Evolutionary conservation across 2,113 vertebrate species (phyloP).

Genomic region (Anhinga rufa): DNA sequence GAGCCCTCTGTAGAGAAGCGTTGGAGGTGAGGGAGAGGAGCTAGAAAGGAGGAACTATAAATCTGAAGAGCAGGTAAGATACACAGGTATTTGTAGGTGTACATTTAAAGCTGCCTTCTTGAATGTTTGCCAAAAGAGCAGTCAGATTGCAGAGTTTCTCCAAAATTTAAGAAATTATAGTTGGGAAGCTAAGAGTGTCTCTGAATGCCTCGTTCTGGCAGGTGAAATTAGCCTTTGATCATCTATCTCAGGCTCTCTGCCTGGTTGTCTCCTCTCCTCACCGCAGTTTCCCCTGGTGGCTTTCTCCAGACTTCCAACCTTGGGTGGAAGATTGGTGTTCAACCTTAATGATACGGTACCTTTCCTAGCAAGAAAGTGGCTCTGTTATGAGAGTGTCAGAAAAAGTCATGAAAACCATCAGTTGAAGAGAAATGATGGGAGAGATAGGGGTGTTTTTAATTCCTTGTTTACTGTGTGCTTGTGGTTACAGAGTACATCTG

Average conservation of each 20-base stretch:
- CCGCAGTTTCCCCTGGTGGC: not conserved
- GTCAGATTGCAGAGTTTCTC: not conserved
- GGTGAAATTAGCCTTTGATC: not conserved
- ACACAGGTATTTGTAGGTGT: not conserved
- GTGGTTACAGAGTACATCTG: not conserved
- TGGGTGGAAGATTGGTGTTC: not conserved
- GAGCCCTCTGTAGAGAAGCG: not conserved
- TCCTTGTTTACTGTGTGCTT: not conserved
- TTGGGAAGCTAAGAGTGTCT: not conserved
- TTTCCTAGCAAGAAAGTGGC: not conserved
- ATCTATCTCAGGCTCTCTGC: not conserved
- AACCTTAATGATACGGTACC: not conserved
- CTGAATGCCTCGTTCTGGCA: not conserved
- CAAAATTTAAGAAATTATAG: not conserved
- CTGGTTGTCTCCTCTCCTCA: not conserved
- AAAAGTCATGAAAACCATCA: not conserved
- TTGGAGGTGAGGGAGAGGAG: not conserved
- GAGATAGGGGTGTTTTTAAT: not conserved
- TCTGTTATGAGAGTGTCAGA: not conserved
- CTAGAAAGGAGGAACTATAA: not conserved
- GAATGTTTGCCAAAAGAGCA: not conserved
- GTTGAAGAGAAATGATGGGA: not conserved
- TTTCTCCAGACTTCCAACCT: not conserved
- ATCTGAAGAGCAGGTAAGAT: not conserved
- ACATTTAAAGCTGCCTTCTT: not conserved